Evolutionary conservation across 2,888 invertebrate genomes (phyloP).

Genomic region (Caenorhabditis sp.): DNA sequence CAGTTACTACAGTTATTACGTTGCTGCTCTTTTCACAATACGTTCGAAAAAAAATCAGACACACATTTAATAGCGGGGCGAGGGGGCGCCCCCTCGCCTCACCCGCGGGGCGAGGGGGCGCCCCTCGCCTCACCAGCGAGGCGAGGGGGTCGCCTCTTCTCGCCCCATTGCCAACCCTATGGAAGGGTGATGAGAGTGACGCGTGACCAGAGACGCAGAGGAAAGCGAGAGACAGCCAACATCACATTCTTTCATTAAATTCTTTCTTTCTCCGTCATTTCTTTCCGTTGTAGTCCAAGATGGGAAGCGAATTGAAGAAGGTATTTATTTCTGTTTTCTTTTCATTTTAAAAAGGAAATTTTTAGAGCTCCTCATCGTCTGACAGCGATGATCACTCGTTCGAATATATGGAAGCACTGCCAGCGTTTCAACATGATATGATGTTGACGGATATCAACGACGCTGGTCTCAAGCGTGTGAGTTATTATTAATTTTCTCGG

Average conservation of each 20-base stretch:
- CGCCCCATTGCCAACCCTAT: no score
- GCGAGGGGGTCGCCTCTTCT: no score
- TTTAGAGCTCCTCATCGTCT: constrained; percentile 43
- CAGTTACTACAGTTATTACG: no score
- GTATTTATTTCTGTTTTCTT: constrained; percentile 49
- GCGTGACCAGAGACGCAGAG: no score
- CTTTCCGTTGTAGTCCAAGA: constrained; percentile 34
- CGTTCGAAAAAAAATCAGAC: no score
- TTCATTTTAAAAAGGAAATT: constrained; percentile 40
- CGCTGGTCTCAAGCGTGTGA: constrained; percentile 53
- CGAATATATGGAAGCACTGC: constrained; percentile 57
- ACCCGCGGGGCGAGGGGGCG: no score
- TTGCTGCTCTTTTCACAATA: no score
- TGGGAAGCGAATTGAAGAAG: constrained; percentile 45
- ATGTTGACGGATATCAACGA: constrained; percentile 62
- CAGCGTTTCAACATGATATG: constrained; percentile 61
- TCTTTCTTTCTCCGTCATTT: constrained; percentile 17
- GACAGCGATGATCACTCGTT: constrained; percentile 33
- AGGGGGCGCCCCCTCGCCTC: no score
- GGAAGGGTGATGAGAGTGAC: no score
- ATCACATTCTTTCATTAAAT: constrained; percentile 22
- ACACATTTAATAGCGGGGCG: no score
- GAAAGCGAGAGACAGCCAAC: no score
- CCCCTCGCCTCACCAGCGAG: no score
- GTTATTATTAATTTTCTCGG: constrained; percentile 45